These are phyloP conservation scores for Celastrina argiolus DNA, from an alignment of 2,888 invertebrate genomes.

Conservation along the genomic window DNA sequence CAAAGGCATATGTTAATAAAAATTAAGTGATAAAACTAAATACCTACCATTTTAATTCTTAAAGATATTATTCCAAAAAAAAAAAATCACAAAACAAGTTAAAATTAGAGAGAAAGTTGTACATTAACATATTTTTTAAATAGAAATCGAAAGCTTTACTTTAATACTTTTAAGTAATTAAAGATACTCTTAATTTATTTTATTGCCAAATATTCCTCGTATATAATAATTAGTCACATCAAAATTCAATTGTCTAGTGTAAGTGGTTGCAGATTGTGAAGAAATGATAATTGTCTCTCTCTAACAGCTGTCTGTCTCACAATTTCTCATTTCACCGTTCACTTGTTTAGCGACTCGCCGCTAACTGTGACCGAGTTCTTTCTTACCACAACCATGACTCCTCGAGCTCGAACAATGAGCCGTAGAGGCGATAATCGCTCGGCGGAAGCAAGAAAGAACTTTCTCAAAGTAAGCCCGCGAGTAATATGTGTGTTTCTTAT, in stretches of 20 bases:
- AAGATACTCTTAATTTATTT: constrained; percentile 12
- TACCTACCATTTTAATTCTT: too few species aligned
- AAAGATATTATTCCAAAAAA: neutral
- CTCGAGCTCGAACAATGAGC: constrained; percentile 15
- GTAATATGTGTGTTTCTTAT: constrained; percentile 77
- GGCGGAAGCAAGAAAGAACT: constrained; percentile 43
- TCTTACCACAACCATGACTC: constrained; percentile 22
- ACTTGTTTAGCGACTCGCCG: constrained; percentile 70
- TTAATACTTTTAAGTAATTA: neutral
- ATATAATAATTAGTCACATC: constrained; percentile 18
- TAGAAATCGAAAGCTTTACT: constrained; percentile 5
- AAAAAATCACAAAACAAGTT: neutral
- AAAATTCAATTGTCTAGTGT: constrained; percentile 25
- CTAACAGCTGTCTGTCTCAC: constrained; percentile 58
- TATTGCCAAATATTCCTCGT: neutral
- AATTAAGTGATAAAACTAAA: too few species aligned
- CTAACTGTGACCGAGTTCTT: constrained; percentile 53
- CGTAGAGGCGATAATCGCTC: constrained; percentile 26
- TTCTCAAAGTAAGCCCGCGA: constrained; percentile 41
- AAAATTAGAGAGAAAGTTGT: constrained; percentile 4
- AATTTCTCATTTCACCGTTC: constrained; percentile 78
- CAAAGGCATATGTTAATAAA: too few species aligned
- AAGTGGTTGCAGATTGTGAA: constrained; percentile 33
- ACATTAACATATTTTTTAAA: neutral
- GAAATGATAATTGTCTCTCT: constrained; percentile 49